phyloP scores from a whole-genome alignment of 2,797 vertebrate genomes.

The Macroramphosus scolopax region DNA sequence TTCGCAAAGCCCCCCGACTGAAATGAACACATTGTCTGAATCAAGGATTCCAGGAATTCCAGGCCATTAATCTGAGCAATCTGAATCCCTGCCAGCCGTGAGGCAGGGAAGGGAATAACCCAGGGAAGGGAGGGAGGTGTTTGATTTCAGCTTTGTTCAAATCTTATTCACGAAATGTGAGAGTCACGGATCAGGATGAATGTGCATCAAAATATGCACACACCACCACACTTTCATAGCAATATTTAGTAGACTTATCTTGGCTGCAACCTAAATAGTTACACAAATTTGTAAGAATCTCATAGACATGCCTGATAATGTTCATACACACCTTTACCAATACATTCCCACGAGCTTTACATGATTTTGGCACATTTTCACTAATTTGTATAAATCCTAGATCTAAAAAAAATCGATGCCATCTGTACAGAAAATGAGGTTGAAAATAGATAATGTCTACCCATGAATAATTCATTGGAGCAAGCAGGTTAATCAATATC shows the following conservation, averaged over 20 bases:
- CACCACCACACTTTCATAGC: no score
- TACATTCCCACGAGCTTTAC: no score
- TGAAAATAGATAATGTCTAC: constrained; percentile 18
- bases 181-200: constrained; percentile 3
- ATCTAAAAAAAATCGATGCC: background rate
- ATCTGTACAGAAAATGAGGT: background rate
- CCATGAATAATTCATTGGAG: constrained; percentile 47
- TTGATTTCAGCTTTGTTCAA: constrained; percentile 63
- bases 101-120: constrained; percentile 64
- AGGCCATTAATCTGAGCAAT: constrained; percentile 78
- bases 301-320: no score
- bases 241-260: no score
- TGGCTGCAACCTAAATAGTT: no score
- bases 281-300: no score
- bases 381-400: no score
- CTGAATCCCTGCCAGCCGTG: constrained; percentile 73
- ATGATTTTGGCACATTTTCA: background rate
- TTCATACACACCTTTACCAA: no score
- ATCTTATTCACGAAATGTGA: constrained; percentile 28
- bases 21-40: constrained; percentile 73
- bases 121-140: constrained; percentile 34
- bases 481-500: constrained; percentile 29
- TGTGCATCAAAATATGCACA: background rate
- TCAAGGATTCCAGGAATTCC: constrained; percentile 81
- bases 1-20: constrained; percentile 45